These are phyloP conservation scores for Scrobipalpa atriplicella DNA, from an alignment of 2,888 invertebrate species.

Conservation along the genomic window DNA sequence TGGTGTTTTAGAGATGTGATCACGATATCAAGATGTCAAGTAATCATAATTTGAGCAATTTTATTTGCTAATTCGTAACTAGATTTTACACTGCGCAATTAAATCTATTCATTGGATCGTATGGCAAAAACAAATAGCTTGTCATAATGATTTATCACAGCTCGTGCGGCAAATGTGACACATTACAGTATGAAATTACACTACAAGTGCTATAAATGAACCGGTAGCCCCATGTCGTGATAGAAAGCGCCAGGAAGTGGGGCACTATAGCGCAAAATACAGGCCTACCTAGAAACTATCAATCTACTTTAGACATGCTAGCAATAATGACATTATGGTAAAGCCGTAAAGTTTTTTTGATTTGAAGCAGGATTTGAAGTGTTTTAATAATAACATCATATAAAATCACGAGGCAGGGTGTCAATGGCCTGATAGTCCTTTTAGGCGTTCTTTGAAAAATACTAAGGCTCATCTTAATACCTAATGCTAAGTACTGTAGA, in stretches of 20 bases:
- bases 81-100: too few species aligned
- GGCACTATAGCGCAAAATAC: not conserved
- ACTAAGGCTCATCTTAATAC: too few species aligned
- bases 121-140: too few species aligned
- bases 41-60: not conserved
- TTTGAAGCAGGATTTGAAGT: too few species aligned
- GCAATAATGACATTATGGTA: not conserved
- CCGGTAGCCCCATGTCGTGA: not conserved
- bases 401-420: too few species aligned
- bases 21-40: not conserved
- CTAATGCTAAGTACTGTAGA: too few species aligned
- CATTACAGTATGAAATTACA: not conserved
- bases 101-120: not conserved
- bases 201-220: not conserved
- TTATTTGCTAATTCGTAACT: too few species aligned
- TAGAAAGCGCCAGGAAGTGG: constrained; percentile 6
- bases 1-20: not conserved
- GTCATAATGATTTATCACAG: not conserved
- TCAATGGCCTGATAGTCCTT: too few species aligned
- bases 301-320: not conserved
- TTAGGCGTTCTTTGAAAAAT: too few species aligned
- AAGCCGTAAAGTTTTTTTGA: too few species aligned
- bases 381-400: too few species aligned
- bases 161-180: constrained; percentile 5
- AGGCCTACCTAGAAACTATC: constrained; percentile 4